phyloP scores from a whole-genome alignment of 2,797 vertebrate genomes.

The Amblyopsis hoosieri region DNA sequence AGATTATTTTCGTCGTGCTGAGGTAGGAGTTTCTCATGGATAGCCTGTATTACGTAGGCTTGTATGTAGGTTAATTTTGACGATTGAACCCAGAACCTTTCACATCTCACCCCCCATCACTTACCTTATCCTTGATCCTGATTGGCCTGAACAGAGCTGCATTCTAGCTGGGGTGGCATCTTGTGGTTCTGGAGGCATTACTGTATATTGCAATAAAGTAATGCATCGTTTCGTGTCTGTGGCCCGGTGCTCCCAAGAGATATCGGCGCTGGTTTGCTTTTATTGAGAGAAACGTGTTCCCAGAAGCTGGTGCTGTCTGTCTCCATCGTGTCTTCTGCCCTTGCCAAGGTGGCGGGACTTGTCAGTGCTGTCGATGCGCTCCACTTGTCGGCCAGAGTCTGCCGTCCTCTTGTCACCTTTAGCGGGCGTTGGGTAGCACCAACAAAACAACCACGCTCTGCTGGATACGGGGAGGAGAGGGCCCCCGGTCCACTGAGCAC shows the following conservation, averaged over 20 bases:
- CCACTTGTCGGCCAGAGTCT: slow-evolving; percentile 43
- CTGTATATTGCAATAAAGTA: no score
- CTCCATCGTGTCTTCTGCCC: slow-evolving; percentile 21
- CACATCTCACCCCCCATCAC: background rate
- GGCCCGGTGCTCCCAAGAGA: no score
- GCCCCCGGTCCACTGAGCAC: slow-evolving; percentile 30
- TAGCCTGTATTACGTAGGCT: no score
- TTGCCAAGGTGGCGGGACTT: slow-evolving; percentile 34
- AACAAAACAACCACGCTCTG: slow-evolving; percentile 39
- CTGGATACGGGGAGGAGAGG: slow-evolving; percentile 25
- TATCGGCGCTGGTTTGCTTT: slow-evolving; percentile 7
- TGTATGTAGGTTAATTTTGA: background rate
- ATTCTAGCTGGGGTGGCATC: no score
- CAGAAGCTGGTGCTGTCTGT: background rate
- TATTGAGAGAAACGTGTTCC: slow-evolving; percentile 17
- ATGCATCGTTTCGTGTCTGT: no score
- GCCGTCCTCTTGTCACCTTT: slow-evolving; percentile 52
- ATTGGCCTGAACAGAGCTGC: background rate
- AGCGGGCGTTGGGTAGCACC: slow-evolving; percentile 18
- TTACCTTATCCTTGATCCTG: background rate
- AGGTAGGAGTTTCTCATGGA: no score
- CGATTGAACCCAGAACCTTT: background rate
- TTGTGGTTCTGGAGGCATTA: no score
- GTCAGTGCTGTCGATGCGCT: slow-evolving; percentile 45
- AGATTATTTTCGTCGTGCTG: no score